Evolutionary conservation across 2,888 invertebrate species (phyloP), one percentile per base, ranked within the genome.

Genomic region (Melanotus villosus): DNA sequence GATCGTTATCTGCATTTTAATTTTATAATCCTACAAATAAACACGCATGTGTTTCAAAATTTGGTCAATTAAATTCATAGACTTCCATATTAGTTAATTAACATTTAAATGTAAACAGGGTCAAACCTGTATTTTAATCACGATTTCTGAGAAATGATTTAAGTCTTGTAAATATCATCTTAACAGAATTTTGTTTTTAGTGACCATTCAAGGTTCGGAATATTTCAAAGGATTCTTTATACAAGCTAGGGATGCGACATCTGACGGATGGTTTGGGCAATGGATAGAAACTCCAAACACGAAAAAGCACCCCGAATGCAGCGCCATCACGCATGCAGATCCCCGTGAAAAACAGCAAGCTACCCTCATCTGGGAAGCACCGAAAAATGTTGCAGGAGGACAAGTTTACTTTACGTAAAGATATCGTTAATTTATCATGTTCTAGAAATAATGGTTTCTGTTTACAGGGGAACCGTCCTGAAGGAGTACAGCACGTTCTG

Each of bases 381-480:
- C 94, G 0, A 84, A 87, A 1, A 87, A 91, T 75, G 84, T 87
- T 0, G 77, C 75, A 59, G 85, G 84, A 7, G 94, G 93, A 74
- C 88, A 88, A 75, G 93, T 94, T 50, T 94, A 92, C 82, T 94
- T 94, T 80, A 93, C 93, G 94, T 94, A 87, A 91, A 92, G 89
- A n/a, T n/a, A 57, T 34, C 54, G 12, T 6, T 12, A 36, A 14
- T n/a, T 16, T 21, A 18, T 4, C 38, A 14, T 38, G 3, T n/a
- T n/a, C n/a, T n/a, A n/a, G n/a, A n/a, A n/a, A n/a, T n/a, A n/a
- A n/a, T n/a, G n/a, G n/a, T n/a, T n/a, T n/a, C n/a, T n/a, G n/a
- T n/a, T 90, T 89, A 36, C 88, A 93, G 93, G 43, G 93, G 93
- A 50, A 92, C 92, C 2, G 89, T 93, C 16, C 83, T 93, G 77